phyloP scores from a whole-genome alignment of 1,140 invertebrate genomes.

The Eriosoma lanigerum region DNA sequence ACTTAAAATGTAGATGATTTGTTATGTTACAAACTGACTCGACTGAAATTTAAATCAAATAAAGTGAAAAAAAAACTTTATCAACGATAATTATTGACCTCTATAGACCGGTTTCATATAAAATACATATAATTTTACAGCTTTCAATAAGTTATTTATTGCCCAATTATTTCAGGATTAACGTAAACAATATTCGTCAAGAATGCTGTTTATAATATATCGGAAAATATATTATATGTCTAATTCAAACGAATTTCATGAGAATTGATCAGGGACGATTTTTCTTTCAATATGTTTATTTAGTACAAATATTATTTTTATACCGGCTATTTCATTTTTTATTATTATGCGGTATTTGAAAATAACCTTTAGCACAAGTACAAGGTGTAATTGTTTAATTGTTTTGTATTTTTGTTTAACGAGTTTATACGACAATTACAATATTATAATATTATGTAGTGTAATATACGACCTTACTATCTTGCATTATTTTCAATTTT shows the following conservation, averaged over 20 bases:
- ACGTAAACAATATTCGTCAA: not conserved
- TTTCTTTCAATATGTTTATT: not conserved
- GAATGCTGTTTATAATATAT: not conserved
- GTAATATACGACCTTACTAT: not conserved
- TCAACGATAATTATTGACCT: constrained; percentile 15
- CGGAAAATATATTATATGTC: not conserved
- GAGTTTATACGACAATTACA: not conserved
- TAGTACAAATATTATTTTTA: not conserved
- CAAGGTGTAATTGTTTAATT: constrained; percentile 20
- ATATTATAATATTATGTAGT: not conserved
- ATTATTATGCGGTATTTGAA: not conserved
- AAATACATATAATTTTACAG: constrained; percentile 4
- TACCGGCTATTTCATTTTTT: not conserved
- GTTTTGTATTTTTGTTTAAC: not conserved
- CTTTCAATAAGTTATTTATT: not conserved
- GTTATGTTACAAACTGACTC: not conserved
- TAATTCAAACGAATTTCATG: not conserved
- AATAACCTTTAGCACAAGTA: no score
- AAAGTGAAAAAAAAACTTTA: no score
- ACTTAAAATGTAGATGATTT: not conserved
- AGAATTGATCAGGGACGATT: constrained; percentile 6
- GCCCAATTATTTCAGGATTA: constrained; percentile 15
- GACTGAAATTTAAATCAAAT: no score
- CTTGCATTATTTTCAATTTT: not conserved
- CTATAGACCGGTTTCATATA: not conserved